Percentiles rank a stretch among this genome's conserved stretches.
These are phyloP conservation scores for Aurelia sp. DNA, from an alignment of 30 jellyfish, hydroid and myxozoan genomes.

Conservation along the genomic window DNA sequence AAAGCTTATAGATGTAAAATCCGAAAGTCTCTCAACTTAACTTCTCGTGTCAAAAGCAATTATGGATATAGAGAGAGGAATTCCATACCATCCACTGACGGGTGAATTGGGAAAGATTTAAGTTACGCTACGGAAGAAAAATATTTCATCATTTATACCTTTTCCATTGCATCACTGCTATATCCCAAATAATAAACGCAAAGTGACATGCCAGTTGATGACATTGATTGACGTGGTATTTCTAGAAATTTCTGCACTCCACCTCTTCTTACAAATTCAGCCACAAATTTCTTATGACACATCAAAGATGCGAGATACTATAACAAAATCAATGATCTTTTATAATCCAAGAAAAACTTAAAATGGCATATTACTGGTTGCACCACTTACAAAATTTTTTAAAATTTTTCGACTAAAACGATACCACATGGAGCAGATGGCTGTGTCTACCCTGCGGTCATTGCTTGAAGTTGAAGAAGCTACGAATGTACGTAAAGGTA, in stretches of 20 bases:
- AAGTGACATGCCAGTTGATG: constrained; percentile 87
- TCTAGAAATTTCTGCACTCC: constrained; percentile 89
- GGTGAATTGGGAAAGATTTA: too few species aligned
- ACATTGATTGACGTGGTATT: constrained; percentile 82
- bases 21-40: too few species aligned
- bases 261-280: constrained; percentile 84
- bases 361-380: too few species aligned
- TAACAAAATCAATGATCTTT: neutral
- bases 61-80: neutral
- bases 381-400: too few species aligned
- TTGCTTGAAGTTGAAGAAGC: too few species aligned
- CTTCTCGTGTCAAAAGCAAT: neutral
- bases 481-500: too few species aligned
- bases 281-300: constrained; percentile 90
- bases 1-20: too few species aligned
- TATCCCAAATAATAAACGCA: constrained; percentile 81
- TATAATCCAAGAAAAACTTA: too few species aligned
- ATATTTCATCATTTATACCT: constrained; percentile 38
- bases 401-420: too few species aligned
- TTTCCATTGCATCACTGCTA: constrained; percentile 86
- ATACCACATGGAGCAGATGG: too few species aligned
- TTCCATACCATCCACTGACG: neutral
- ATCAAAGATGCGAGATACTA: constrained; percentile 84
- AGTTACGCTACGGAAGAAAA: too few species aligned
- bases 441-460: too few species aligned